phyloP scores from a whole-genome alignment of 2,888 invertebrate species.

The Caenorhabditis doughertyi region DNA sequence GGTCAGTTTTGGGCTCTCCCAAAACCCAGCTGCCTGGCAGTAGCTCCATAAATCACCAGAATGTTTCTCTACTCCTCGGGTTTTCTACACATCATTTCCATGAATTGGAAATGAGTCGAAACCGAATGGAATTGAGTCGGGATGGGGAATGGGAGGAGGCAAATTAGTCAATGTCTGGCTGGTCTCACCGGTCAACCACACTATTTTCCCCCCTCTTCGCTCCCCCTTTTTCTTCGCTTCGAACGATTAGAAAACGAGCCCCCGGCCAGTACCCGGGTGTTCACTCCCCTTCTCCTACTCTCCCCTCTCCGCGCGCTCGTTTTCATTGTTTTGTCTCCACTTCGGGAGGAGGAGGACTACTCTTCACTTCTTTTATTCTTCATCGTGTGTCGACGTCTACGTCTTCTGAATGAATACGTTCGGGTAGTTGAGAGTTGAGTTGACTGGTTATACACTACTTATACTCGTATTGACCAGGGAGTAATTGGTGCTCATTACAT shows the following conservation, averaged over 20 bases:
- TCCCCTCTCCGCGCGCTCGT: too few relatives aligned
- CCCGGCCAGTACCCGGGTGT: slow-evolving; percentile 5
- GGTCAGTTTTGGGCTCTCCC: too few relatives aligned
- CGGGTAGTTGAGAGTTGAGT: neutral
- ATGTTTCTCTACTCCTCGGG: too few relatives aligned
- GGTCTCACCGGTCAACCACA: neutral
- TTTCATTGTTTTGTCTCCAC: slow-evolving; percentile 19
- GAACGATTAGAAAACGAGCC: slow-evolving; percentile 60
- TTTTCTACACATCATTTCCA: slow-evolving; percentile 10
- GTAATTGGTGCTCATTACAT: slow-evolving; percentile 52
- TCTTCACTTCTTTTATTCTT: slow-evolving; percentile 12
- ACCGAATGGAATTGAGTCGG: too few relatives aligned
- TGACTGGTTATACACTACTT: neutral
- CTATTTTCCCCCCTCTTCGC: neutral
- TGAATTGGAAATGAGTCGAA: slow-evolving; percentile 53
- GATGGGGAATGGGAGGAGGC: slow-evolving; percentile 17
- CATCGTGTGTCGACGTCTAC: neutral
- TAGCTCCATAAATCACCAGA: too few relatives aligned
- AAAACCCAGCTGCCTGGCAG: too few relatives aligned
- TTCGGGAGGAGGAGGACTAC: neutral
- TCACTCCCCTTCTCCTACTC: neutral
- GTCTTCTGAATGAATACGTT: neutral
- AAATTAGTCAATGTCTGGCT: slow-evolving; percentile 38
- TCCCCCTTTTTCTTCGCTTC: neutral
- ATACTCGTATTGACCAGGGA: neutral